These are phyloP conservation scores for Pelosia muscerda DNA, from an alignment of 2,888 invertebrate genomes.

Conservation along the genomic window DNA sequence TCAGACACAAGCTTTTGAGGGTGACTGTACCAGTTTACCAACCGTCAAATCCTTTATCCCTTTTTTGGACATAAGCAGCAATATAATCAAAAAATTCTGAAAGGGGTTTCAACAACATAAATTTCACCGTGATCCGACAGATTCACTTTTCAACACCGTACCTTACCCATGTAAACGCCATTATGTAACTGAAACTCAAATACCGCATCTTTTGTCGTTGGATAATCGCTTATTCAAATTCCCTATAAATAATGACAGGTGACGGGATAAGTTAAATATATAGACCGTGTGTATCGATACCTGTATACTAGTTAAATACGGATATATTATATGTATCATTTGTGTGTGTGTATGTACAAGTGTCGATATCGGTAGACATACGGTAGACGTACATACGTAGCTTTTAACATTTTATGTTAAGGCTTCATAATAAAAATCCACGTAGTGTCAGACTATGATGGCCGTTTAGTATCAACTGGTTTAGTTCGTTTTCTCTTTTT, in stretches of 20 bases:
- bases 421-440: too few relatives aligned
- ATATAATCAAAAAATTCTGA: neutral
- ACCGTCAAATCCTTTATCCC: neutral
- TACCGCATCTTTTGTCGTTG: conserved; percentile 47
- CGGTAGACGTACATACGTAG: too few relatives aligned
- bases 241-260: conserved; percentile 58
- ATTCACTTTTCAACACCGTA: conserved; percentile 28
- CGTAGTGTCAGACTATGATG: too few relatives aligned
- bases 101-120: neutral
- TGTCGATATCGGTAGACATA: too few relatives aligned
- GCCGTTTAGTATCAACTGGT: too few relatives aligned
- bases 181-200: conserved; percentile 35
- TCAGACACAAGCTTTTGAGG: neutral
- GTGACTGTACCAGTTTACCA: neutral
- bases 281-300: conserved; percentile 46
- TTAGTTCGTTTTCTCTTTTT: too few relatives aligned
- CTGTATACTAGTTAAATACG: neutral
- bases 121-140: conserved; percentile 11
- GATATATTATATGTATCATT: too few relatives aligned
- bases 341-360: too few relatives aligned
- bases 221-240: conserved; percentile 57
- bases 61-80: neutral
- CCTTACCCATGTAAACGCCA: conserved; percentile 35
- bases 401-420: too few relatives aligned
- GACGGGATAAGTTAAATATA: conserved; percentile 55